phyloP scores from a whole-genome alignment of 2,888 invertebrate genomes.

The Thelaira solivaga region DNA sequence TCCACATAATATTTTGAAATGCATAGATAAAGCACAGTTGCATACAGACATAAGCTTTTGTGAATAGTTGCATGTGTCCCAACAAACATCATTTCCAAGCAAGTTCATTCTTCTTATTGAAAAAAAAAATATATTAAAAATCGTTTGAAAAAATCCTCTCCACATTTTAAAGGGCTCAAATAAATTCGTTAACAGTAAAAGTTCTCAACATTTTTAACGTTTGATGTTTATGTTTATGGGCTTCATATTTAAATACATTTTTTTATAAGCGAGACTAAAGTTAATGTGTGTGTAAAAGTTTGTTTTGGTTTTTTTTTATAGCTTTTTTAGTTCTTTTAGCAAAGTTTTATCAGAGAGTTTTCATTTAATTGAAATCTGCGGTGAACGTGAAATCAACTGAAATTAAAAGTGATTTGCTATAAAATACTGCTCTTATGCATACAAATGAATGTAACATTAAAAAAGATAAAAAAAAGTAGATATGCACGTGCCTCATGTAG shows the following conservation, averaged over 20 bases:
- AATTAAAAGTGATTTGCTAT: slow-evolving; percentile 55
- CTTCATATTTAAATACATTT: no score
- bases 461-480: neutral
- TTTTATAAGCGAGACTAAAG: no score
- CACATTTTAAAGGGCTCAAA: no score
- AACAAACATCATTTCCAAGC: no score
- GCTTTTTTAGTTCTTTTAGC: slow-evolving; percentile 1
- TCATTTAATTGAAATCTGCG: slow-evolving; percentile 61
- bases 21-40: neutral
- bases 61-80: neutral
- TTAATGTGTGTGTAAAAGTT: no score
- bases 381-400: slow-evolving; percentile 60
- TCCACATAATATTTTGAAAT: slow-evolving; percentile 6
- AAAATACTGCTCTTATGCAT: slow-evolving; percentile 50
- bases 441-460: slow-evolving; percentile 46
- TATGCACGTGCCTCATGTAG: slow-evolving; percentile 26
- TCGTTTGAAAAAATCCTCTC: no score
- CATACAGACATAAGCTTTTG: neutral
- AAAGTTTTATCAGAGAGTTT: slow-evolving; percentile 47
- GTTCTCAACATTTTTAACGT: no score
- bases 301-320: neutral
- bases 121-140: no score
- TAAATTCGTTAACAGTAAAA: no score
- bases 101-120: no score
- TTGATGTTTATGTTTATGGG: no score